Base-by-base conservation (phyloP, 1,140 invertebrate species). In the Drosophila repleta region DNA sequence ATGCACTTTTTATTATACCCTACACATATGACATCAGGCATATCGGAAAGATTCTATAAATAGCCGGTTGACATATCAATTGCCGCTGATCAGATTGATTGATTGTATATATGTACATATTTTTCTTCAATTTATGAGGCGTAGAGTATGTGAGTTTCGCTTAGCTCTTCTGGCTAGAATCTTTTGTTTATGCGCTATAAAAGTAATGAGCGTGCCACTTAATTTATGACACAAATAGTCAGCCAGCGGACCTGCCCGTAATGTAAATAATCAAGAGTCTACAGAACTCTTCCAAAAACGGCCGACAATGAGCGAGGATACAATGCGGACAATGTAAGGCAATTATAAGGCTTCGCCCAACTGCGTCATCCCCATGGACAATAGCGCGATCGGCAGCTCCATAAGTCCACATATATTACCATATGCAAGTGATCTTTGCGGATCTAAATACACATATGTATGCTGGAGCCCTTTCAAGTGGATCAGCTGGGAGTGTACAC, bases 171-270 rank as follows among this genome's bases (percentile, higher is more conserved):
- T 2, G 32, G 55, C 32, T 24, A 46, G 24, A 71, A 51, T 73
- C 68, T 62, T 58, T 65, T 72, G 60, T 77, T 65, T 74, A 43
- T 57, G 61, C 29, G 73, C 79, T 37, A 82, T 69, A 74, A 73
- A 77, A 72, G 67, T 70, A 62, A 80, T 80, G 76, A 81, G 77
- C 78, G 81, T 87, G 81, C 74, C 82, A 82, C 65, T 74, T 85
- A 69, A 51, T 73, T 71, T 60, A 48, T 61, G 58, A 56, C 66
- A 37, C 45, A 87, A 60, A 68, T 52, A 67, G 60, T 32, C 37
- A 56, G 37, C 32, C 75, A 73, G 32, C 8, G 66, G 73, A 65
- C 39, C 41, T 65, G 64, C 48, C 63, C 55, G 58, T 73, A 79
- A 74, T 76, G 65, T 51, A 43, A 83, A 71, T 60, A 71, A 32